Evolutionary conservation across 2,888 invertebrate species (phyloP).

Genomic region (Stenolophus ochropezus): DNA sequence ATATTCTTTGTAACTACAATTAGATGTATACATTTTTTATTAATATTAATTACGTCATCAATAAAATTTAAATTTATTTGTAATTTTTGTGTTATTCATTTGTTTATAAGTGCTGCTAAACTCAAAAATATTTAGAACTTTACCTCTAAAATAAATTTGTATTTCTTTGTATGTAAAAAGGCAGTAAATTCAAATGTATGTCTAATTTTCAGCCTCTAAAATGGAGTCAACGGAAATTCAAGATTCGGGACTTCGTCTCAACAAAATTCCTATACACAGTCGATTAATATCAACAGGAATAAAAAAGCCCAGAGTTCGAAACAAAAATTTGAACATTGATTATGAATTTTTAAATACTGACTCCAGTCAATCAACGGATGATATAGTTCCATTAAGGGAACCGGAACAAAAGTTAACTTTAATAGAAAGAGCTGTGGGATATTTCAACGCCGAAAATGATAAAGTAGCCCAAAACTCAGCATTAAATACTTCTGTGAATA

Average conservation of each 20-base stretch:
- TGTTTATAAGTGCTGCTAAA: too few relatives aligned
- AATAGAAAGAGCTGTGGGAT: conserved; percentile 52
- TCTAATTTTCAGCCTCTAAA: neutral
- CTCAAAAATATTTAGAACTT: too few relatives aligned
- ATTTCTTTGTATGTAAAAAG: too few relatives aligned
- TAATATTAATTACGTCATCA: too few relatives aligned
- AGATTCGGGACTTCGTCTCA: neutral
- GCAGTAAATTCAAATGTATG: too few relatives aligned
- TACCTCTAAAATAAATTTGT: neutral
- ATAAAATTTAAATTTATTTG: too few relatives aligned
- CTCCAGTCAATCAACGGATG: conserved; percentile 6
- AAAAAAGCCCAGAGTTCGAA: neutral
- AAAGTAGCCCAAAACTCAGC: neutral
- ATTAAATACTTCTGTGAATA: neutral
- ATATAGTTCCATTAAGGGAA: conserved; percentile 12
- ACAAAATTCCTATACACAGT: conserved; percentile 45
- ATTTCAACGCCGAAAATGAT: conserved; percentile 52
- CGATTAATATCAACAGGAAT: neutral
- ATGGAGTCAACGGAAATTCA: neutral
- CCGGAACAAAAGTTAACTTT: conserved; percentile 49
- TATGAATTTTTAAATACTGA: conserved; percentile 21
- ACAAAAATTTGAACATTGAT: neutral
- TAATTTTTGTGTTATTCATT: too few relatives aligned
- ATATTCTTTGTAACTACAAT: too few relatives aligned
- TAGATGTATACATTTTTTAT: too few relatives aligned